Conservation (phyloP, 2,888 invertebrate species). For the Zootermopsis nevadensis region DNA sequence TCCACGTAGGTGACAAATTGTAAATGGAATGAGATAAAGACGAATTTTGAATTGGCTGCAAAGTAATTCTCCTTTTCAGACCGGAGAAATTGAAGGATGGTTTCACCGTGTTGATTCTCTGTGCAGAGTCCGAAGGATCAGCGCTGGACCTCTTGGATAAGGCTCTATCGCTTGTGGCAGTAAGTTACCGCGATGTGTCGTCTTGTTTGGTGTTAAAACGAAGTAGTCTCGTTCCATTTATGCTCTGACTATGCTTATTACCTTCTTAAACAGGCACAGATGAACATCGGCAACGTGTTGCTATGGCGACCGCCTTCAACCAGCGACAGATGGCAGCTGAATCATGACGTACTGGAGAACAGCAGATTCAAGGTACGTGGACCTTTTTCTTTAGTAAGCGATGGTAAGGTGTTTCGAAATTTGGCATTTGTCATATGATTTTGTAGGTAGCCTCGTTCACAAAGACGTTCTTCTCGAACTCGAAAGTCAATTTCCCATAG, state of each 20-base stretch:
- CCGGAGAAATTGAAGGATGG: constrained; percentile 57
- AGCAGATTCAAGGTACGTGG: constrained; percentile 10
- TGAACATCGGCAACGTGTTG: constrained; percentile 50
- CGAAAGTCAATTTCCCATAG: too few species aligned
- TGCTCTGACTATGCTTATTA: not conserved
- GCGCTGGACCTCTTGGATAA: constrained; percentile 66
- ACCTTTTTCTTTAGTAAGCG: too few species aligned
- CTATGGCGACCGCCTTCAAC: constrained; percentile 45
- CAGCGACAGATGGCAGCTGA: constrained; percentile 16
- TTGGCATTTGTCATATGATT: too few species aligned
- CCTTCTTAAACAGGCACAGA: constrained; percentile 39
- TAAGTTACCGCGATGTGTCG: constrained; percentile 51
- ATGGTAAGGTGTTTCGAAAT: too few species aligned
- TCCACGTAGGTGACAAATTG: too few species aligned
- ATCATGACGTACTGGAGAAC: constrained; percentile 1
- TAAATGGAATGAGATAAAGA: too few species aligned
- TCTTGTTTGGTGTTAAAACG: not conserved
- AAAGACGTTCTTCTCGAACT: too few species aligned
- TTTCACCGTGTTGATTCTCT: constrained; percentile 66
- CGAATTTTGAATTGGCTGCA: too few species aligned
- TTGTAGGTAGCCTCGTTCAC: too few species aligned
- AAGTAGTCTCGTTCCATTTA: not conserved
- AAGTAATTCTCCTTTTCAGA: constrained; percentile 17
- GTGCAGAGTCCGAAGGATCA: constrained; percentile 63
- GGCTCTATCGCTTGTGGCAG: constrained; percentile 64